These are phyloP conservation scores for Ptychochromis oligacanthus DNA, from an alignment of 2,113 vertebrate species.

Conservation along the genomic window DNA sequence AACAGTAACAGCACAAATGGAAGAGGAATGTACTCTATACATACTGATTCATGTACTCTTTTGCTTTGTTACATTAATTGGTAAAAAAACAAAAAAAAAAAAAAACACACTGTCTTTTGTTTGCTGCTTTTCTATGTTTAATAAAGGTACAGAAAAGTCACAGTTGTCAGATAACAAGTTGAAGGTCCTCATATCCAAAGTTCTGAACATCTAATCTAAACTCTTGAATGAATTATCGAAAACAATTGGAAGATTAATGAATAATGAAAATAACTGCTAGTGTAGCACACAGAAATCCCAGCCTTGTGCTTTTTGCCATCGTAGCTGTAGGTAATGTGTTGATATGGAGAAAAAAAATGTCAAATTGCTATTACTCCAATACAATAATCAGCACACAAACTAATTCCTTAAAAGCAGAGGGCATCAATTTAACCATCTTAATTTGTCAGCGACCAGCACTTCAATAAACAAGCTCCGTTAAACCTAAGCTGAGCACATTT, in stretches of 20 bases:
- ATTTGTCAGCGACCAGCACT: slow-evolving; percentile 12
- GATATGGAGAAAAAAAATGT: neutral
- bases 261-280: neutral
- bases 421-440: slow-evolving; percentile 30
- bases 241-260: neutral
- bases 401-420: slow-evolving; percentile 22
- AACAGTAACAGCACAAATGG: neutral
- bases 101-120: neutral
- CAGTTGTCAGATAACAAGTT: neutral
- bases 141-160: neutral
- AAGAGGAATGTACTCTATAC: neutral
- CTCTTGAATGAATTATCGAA: neutral
- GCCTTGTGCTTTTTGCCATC: neutral
- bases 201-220: neutral
- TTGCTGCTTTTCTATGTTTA: neutral
- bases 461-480: slow-evolving; percentile 49
- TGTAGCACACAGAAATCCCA: neutral
- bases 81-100: too few relatives aligned
- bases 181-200: neutral
- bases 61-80: neutral
- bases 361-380: neutral
- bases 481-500: slow-evolving; percentile 47
- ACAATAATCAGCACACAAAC: neutral
- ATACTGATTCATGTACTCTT: neutral
- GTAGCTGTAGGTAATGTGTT: neutral